Evolutionary conservation across 2,113 vertebrate species (phyloP).

Genomic region (Scortum barcoo): DNA sequence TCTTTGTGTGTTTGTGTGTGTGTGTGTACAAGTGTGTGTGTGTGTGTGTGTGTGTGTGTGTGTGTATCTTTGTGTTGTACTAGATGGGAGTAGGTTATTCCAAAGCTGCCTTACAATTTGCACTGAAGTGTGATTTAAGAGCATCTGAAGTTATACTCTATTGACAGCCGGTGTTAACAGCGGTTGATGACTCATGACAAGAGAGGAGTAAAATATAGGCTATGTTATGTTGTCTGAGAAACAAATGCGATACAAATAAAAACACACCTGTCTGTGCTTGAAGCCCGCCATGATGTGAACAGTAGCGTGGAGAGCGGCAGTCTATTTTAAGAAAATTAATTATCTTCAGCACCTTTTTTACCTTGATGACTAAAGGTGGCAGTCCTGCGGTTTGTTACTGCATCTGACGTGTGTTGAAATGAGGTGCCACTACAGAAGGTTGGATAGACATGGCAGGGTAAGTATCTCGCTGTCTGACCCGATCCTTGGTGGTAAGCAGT

Average conservation of each 20-base stretch:
- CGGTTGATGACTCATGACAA: slow-evolving; percentile 45
- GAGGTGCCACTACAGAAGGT: slow-evolving; percentile 20
- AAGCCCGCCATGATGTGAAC: slow-evolving; percentile 45
- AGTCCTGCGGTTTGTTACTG: slow-evolving; percentile 77
- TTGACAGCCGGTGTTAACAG: slow-evolving; percentile 25
- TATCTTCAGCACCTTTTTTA: slow-evolving; percentile 9
- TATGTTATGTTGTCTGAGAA: slow-evolving; percentile 40
- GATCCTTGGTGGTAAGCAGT: slow-evolving; percentile 60
- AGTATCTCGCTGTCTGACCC: slow-evolving; percentile 46
- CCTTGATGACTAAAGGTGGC: slow-evolving; percentile 8
- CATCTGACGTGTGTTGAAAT: slow-evolving; percentile 29
- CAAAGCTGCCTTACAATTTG: slow-evolving; percentile 18
- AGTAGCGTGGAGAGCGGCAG: slow-evolving; percentile 23
- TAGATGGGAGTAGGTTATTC: slow-evolving; percentile 25
- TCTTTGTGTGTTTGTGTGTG: slow-evolving; percentile 4
- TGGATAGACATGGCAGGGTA: slow-evolving; percentile 32
- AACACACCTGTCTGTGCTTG: slow-evolving; percentile 56
- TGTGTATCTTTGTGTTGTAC: slow-evolving; percentile 5
- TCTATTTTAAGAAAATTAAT: slow-evolving; percentile 37
- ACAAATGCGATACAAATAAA: slow-evolving; percentile 45
- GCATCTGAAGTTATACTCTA: slow-evolving; percentile 17
- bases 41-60: not conserved
- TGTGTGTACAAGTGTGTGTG: not conserved
- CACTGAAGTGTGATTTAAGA: slow-evolving; percentile 39
- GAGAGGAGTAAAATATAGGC: not conserved